Evolutionary conservation across 2,797 vertebrate genomes (phyloP), one percentile per base, ranked within the genome.

Genomic region (Phataginus tricuspis): DNA sequence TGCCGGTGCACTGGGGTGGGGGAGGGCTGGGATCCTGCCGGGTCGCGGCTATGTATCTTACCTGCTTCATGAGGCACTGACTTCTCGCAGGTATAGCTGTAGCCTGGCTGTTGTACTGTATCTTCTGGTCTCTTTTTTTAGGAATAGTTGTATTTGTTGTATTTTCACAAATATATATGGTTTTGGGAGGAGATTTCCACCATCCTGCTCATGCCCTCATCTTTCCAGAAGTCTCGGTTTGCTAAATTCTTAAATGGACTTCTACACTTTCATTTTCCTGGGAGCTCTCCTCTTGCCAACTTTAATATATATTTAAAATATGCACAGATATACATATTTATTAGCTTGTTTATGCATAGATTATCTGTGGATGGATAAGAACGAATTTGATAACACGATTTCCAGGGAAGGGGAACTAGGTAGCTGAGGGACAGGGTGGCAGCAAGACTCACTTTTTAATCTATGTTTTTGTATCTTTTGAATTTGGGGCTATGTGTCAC

Each of bases 381-480:
- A 95, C 68, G 18, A 77, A n/a, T 68, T 31, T 64, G 57, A 16
- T 49, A 64, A 59, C 1, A 6, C 45, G 74, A 45, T 96, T 96
- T 86, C 72, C n/a, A 55, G 77, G 72, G 37, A 57, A 53, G 49
- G 51, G n/a, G 5, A 72, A 74, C 16, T 63, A 34, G 27, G 34
- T 59, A 59, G 25, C 23, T 61, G 25, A 90, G 39, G 37, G 18
- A 57, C 27, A 91, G 57, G 13, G 31, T 19, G 27, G 27, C 42
- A 64, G 0, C 7, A 2, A 91, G 29, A 86, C 7, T 88, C 21
- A 86, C 21, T 83, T 93, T 92, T 84, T 77, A 25, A 45, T 86
- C 63, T 92, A 3, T 69, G 11, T 29, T 86, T 94, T 95, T 72
- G 9, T 77, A 16, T 80, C 27, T 78, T 91, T 96, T 90, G 53